Percentiles rank a stretch among this genome's conserved stretches.
phyloP scores from a whole-genome alignment of 2,888 invertebrate genomes.

The Liopterus haemorrhoidalis region DNA sequence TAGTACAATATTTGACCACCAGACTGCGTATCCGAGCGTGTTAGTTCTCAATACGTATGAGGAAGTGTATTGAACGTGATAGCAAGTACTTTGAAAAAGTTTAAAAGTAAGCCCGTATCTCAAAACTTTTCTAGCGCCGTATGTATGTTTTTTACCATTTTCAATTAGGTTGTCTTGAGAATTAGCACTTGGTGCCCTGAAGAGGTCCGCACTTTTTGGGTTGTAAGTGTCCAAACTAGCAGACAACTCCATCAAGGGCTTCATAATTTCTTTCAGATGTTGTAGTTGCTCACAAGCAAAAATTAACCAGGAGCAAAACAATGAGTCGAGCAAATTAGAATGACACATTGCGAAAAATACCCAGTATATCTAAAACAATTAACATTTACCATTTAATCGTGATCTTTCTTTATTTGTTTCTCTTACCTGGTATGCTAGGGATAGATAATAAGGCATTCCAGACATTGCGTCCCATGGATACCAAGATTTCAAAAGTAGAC shows the following conservation, averaged over 20 bases:
- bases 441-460: slow-evolving; percentile 61
- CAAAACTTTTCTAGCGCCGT: no score
- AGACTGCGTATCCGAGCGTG: no score
- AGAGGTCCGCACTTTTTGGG: slow-evolving; percentile 66
- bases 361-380: slow-evolving; percentile 41
- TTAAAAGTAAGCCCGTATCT: no score
- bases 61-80: no score
- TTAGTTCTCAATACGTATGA: no score
- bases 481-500: slow-evolving; percentile 68
- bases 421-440: slow-evolving; percentile 60
- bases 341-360: slow-evolving; percentile 44
- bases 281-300: slow-evolving; percentile 82
- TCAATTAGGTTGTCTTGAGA: slow-evolving; percentile 39
- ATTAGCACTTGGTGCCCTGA: slow-evolving; percentile 53
- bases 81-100: no score
- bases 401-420: neutral
- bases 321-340: slow-evolving; percentile 59
- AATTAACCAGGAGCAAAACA: slow-evolving; percentile 80
- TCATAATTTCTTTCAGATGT: slow-evolving; percentile 80
- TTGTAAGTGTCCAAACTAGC: slow-evolving; percentile 73
- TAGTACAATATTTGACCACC: no score
- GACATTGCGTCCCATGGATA: slow-evolving; percentile 72
- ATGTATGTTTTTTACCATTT: slow-evolving; percentile 38
- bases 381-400: neutral
- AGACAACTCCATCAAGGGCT: slow-evolving; percentile 79